phyloP scores from a whole-genome alignment of 1,140 invertebrate genomes.

The Drosophila arizonae region DNA sequence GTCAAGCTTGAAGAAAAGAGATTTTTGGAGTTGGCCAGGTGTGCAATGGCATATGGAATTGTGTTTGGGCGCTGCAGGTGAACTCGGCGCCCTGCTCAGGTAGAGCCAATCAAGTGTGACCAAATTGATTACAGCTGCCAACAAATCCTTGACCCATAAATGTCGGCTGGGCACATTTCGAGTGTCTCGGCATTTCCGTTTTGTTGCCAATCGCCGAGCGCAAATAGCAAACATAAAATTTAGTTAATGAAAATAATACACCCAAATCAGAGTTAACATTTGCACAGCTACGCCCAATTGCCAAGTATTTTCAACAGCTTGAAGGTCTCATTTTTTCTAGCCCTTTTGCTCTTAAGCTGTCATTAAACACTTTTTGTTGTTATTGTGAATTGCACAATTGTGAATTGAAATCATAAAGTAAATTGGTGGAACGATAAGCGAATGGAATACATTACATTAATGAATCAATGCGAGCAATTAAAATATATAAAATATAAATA shows the following conservation, averaged over 20 bases:
- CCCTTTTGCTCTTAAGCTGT: background rate
- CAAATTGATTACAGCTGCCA: constrained; percentile 58
- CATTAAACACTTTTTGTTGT: background rate
- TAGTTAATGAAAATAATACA: constrained; percentile 41
- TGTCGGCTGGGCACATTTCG: constrained; percentile 37
- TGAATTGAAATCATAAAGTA: background rate
- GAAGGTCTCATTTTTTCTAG: constrained; percentile 52
- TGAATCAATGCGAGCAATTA: too few species aligned
- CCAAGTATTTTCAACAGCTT: constrained; percentile 50
- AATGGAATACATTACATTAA: too few species aligned
- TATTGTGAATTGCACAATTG: background rate
- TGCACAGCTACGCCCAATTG: constrained; percentile 9
- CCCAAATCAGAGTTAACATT: constrained; percentile 18
- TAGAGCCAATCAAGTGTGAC: constrained; percentile 66
- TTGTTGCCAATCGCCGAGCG: constrained; percentile 66
- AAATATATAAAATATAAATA: too few species aligned
- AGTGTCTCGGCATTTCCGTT: constrained; percentile 65
- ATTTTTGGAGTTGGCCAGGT: constrained; percentile 42
- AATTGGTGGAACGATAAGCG: background rate
- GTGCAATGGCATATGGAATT: constrained; percentile 17
- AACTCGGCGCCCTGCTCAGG: constrained; percentile 59
- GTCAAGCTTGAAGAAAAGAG: constrained; percentile 35
- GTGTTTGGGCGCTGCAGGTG: constrained; percentile 24
- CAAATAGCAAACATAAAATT: constrained; percentile 51
- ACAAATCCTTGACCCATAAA: constrained; percentile 71